These are phyloP conservation scores for Tupiocoris notatus DNA, from an alignment of 2,888 invertebrate genomes.

Conservation along the genomic window DNA sequence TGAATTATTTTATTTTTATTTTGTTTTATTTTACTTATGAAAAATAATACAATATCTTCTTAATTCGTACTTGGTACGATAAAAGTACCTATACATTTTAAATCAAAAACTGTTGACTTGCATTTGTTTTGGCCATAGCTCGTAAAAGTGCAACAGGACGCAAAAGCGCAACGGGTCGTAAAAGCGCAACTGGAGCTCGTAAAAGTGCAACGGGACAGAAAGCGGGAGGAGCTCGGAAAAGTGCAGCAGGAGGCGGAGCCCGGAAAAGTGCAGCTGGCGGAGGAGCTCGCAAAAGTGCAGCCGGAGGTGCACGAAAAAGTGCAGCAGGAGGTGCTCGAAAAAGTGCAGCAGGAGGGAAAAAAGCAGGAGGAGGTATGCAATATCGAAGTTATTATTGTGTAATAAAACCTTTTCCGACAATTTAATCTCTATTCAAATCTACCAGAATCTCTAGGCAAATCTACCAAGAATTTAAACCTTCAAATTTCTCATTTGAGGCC, in stretches of 20 bases:
- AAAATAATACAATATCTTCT: too few relatives aligned
- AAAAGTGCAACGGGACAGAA: slow-evolving; percentile 27
- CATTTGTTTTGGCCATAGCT: not conserved
- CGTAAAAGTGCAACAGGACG: not conserved
- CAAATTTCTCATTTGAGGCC: too few relatives aligned
- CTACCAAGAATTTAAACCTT: too few relatives aligned
- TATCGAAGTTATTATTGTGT: too few relatives aligned
- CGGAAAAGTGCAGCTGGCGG: slow-evolving; percentile 13
- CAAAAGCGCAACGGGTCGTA: slow-evolving; percentile 22
- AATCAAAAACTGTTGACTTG: not conserved
- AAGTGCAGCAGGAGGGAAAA: slow-evolving; percentile 13
- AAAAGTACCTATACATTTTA: not conserved
- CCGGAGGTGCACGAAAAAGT: slow-evolving; percentile 7
- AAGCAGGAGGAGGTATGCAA: not conserved
- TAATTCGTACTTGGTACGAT: too few relatives aligned
- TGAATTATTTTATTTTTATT: too few relatives aligned
- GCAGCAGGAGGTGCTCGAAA: slow-evolving; percentile 2
- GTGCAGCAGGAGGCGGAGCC: slow-evolving; percentile 5
- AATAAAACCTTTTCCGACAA: too few relatives aligned
- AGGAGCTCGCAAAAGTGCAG: slow-evolving; percentile 1
- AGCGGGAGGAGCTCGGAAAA: slow-evolving; percentile 15
- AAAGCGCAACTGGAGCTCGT: slow-evolving; percentile 22
- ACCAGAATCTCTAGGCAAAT: too few relatives aligned
- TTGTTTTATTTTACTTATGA: too few relatives aligned
- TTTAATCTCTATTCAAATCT: too few relatives aligned